phyloP scores from a whole-genome alignment of 1,140 invertebrate genomes.

The Magallana gigas region DNA sequence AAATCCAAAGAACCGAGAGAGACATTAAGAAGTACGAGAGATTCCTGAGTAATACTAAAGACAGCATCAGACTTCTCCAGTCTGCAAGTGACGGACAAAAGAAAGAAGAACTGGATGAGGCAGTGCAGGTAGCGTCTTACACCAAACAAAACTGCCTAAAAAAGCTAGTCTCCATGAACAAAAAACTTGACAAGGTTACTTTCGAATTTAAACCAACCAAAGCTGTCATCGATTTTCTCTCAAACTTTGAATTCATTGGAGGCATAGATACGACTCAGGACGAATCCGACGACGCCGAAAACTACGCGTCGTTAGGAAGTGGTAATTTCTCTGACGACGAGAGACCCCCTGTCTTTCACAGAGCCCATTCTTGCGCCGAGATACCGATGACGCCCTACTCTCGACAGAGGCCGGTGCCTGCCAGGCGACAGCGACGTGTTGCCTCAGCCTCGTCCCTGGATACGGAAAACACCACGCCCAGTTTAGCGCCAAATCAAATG shows the following conservation, averaged over 20 bases:
- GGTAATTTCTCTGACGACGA: neutral
- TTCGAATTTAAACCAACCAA: conserved; percentile 7
- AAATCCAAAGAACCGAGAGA: conserved; percentile 29
- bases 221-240: neutral
- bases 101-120: neutral
- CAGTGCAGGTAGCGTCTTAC: conserved; percentile 12
- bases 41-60: conserved; percentile 18
- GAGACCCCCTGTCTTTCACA: neutral
- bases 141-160: conserved; percentile 16
- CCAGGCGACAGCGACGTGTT: conserved; percentile 17
- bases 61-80: conserved; percentile 23
- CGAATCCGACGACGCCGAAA: neutral
- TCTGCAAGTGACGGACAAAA: conserved; percentile 40
- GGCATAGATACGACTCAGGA: neutral
- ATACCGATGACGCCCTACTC: neutral
- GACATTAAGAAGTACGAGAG: conserved; percentile 49
- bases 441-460: neutral
- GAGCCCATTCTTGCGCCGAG: neutral
- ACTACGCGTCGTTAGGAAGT: neutral
- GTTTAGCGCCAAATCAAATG: neutral
- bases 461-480: neutral
- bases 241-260: conserved; percentile 27
- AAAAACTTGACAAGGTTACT: conserved; percentile 6
- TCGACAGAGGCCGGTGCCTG: neutral
- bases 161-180: conserved; percentile 30